Base-by-base conservation (phyloP, 1,140 invertebrate genomes). In the Drosophila kurseongensis region DNA sequence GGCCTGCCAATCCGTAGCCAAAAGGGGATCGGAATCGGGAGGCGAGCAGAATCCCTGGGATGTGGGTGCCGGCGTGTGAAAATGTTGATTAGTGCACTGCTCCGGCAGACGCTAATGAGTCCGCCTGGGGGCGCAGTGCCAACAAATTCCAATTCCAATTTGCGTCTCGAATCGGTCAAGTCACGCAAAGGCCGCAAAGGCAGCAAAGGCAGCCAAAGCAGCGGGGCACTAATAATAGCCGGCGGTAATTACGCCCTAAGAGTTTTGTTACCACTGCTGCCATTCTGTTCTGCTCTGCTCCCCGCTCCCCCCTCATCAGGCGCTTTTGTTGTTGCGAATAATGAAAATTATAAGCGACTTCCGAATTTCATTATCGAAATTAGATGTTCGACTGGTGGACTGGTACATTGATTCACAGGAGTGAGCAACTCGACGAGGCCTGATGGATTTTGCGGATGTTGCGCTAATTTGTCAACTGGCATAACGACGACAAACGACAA, bases 341-440 rank as follows among this genome's bases (percentile, higher is more conserved):
- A 82, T 88, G 78, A 67, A 84, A 89, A 88, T 88, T 80, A 89
- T 80, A 80, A 89, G 63, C 76, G 58, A 89, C 80, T 88, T 88
- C 83, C 83, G 83, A 88, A 83, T 88, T 88, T 89, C 80, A 89
- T 84, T 83, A 88, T 89, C 84, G 84, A 88, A 89, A 89, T 89
- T 88, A 89, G 84, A 80, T 83, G 83, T 75, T 58, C 54, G 72
- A 18, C 47, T 54, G 68, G 45, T 47, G 29, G 29, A 5, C 47
- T 32, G 56, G 27, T 18, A 18, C 13, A 14, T 12, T 12, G 23
- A 23, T 23, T 4, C 23, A 23, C 3, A 23, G n/a, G 23, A 36
- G 32, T n/a, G 36, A 9, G 55, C 51, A 38, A 32, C 23, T 48
- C 14, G 32, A 41, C 35, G 40, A 36, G 18, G 40, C 42, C 48